Evolutionary conservation across 2,888 invertebrate species (phyloP), one percentile per base, ranked within the genome.

Genomic region (Ennomos fuscantarius): DNA sequence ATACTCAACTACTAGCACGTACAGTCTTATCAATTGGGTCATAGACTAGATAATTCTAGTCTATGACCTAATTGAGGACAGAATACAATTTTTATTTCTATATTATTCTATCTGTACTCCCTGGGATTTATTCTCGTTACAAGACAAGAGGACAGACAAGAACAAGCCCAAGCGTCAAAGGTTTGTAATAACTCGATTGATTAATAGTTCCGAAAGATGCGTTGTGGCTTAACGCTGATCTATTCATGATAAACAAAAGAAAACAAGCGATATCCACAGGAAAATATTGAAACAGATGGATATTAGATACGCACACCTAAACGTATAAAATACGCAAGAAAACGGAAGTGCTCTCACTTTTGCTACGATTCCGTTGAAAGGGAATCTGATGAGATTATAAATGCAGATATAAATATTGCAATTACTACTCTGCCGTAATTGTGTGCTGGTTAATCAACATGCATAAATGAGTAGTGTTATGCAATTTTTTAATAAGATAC

Each of bases 321-420:
- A 5, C 5, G 5, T 6, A 24, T 5, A 2, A 2, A 24, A 24
- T 24, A 24, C 24, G 24, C 1, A 59, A 57, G 47, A 46, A 49
- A 62, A 60, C 60, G 62, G 74, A 72, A 69, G 60, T 65, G 60
- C 76, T 79, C 78, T 79, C 77, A 84, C 86, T 86, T 85, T 84
- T 84, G 80, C 79, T 74, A 77, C 73, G 68, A 71, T 76, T 72
- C 63, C 65, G 70, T 68, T 63, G 80, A 80, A 76, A 84, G 81
- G 76, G 76, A 82, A 79, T 70, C 67, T 79, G 76, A 76, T 79
- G 79, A 72, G 72, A 74, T 76, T 75, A 73, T 76, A 78, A 81
- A 72, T 56, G 70, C 70, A 62, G 66, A 69, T 65, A 73, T 72
- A 48, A 67, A 73, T 68, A 69, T 69, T 57, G 61, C 60, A 59